Evolutionary conservation across 2,797 vertebrate genomes (phyloP).

Genomic region (Channa striata): DNA sequence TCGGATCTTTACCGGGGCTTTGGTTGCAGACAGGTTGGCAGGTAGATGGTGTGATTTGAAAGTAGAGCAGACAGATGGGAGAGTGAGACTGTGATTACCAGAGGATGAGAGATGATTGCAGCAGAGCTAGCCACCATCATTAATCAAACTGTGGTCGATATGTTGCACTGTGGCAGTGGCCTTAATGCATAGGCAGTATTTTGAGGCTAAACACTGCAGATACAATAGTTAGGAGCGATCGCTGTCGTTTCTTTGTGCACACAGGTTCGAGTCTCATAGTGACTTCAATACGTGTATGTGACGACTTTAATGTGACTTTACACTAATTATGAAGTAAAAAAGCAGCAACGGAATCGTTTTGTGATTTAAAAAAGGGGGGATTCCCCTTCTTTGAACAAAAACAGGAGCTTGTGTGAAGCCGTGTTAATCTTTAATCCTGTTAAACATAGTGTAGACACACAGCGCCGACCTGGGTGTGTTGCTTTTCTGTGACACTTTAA

Average conservation of each 20-base stretch:
- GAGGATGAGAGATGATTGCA: conserved; percentile 75
- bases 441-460: background rate
- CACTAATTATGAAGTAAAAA: conserved; percentile 18
- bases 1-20: conserved; percentile 70
- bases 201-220: conserved; percentile 38
- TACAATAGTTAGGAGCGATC: conserved; percentile 18
- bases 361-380: background rate
- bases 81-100: conserved; percentile 68
- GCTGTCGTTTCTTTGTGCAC: conserved; percentile 3
- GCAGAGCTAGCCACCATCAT: conserved; percentile 60
- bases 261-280: conserved; percentile 1
- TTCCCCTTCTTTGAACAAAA: background rate
- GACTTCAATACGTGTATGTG: background rate
- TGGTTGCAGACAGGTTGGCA: conserved; percentile 71
- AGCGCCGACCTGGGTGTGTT: background rate
- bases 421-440: background rate
- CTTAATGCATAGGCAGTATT: conserved; percentile 57
- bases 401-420: background rate
- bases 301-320: conserved; percentile 18
- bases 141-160: conserved; percentile 79
- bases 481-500: background rate
- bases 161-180: conserved; percentile 43
- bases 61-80: conserved; percentile 81
- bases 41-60: conserved; percentile 76
- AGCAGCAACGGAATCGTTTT: conserved; percentile 6